Conservation (phyloP, 2,797 vertebrate species). For the Esox masquinongy region DNA sequence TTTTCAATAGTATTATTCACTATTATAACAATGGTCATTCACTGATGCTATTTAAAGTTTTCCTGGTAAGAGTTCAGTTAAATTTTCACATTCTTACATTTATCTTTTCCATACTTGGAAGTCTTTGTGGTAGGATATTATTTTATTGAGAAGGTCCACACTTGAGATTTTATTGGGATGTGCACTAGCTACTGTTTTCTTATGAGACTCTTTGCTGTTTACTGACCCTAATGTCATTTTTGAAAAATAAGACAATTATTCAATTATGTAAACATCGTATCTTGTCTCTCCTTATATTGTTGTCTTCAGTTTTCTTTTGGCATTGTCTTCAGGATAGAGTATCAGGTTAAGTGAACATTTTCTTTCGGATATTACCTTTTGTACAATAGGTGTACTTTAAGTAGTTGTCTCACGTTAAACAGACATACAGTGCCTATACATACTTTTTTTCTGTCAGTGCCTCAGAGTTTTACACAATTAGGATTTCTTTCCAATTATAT, state of each 20-base stretch:
- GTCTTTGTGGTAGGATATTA: too few species aligned
- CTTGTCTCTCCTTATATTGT: conserved; percentile 16
- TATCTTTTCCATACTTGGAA: too few species aligned
- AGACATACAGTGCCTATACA: too few species aligned
- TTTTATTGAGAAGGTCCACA: not conserved
- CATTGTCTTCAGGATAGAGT: conserved; percentile 75
- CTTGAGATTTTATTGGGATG: not conserved
- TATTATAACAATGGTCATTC: too few species aligned
- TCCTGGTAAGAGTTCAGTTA: too few species aligned
- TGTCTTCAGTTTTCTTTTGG: conserved; percentile 72
- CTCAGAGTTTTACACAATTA: too few species aligned
- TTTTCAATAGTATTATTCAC: too few species aligned
- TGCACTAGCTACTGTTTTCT: not conserved
- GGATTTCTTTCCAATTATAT: too few species aligned
- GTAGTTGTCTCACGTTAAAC: conserved; percentile 29
- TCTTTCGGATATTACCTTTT: conserved; percentile 33
- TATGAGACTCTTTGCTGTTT: not conserved
- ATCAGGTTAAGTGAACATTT: conserved; percentile 72
- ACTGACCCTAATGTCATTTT: not conserved
- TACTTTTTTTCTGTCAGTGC: too few species aligned
- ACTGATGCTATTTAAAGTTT: too few species aligned
- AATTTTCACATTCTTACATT: too few species aligned
- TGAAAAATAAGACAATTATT: not conserved
- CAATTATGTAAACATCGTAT: not conserved
- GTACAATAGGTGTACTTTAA: conserved; percentile 48